These are phyloP conservation scores for Ennomos fuscantarius DNA, from an alignment of 2,888 invertebrate genomes.

Conservation along the genomic window DNA sequence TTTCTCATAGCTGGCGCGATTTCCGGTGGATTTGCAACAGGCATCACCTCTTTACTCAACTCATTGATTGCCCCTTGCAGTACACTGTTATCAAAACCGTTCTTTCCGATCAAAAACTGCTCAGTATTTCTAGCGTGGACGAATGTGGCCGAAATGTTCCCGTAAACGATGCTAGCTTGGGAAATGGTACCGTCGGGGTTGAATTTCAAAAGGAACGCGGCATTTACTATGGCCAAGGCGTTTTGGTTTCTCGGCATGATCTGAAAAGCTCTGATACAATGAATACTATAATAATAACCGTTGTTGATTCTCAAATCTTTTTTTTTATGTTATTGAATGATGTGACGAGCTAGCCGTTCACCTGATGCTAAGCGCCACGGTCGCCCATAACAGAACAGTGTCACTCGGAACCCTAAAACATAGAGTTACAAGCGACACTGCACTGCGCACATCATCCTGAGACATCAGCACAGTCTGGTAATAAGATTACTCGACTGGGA, in stretches of 20 bases:
- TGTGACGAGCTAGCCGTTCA: too few relatives aligned
- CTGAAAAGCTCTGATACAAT: slow-evolving; percentile 63
- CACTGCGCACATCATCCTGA: too few relatives aligned
- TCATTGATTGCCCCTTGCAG: slow-evolving; percentile 80
- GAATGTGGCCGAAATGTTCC: slow-evolving; percentile 86
- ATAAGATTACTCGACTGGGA: too few relatives aligned
- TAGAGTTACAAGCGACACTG: too few relatives aligned
- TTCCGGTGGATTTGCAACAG: slow-evolving; percentile 87
- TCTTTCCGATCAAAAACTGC: slow-evolving; percentile 73
- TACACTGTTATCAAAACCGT: slow-evolving; percentile 63
- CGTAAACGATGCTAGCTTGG: slow-evolving; percentile 86
- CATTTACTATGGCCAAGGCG: slow-evolving; percentile 91
- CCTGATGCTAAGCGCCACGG: too few relatives aligned
- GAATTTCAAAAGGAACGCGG: slow-evolving; percentile 88
- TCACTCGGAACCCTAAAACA: too few relatives aligned
- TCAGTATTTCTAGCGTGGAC: slow-evolving; percentile 87
- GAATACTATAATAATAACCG: too few relatives aligned
- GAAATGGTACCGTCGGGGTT: slow-evolving; percentile 55
- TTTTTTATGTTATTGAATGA: too few relatives aligned
- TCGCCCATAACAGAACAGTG: too few relatives aligned
- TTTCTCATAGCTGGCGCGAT: slow-evolving; percentile 88
- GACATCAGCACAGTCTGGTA: too few relatives aligned
- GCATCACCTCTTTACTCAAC: slow-evolving; percentile 86
- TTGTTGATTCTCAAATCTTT: too few relatives aligned
- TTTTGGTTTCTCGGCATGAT: slow-evolving; percentile 91